Percentiles rank a stretch among this genome's conserved stretches.
These are phyloP conservation scores for Rhynchomys soricoides DNA, from an alignment of 2,113 vertebrate species.

Conservation along the genomic window DNA sequence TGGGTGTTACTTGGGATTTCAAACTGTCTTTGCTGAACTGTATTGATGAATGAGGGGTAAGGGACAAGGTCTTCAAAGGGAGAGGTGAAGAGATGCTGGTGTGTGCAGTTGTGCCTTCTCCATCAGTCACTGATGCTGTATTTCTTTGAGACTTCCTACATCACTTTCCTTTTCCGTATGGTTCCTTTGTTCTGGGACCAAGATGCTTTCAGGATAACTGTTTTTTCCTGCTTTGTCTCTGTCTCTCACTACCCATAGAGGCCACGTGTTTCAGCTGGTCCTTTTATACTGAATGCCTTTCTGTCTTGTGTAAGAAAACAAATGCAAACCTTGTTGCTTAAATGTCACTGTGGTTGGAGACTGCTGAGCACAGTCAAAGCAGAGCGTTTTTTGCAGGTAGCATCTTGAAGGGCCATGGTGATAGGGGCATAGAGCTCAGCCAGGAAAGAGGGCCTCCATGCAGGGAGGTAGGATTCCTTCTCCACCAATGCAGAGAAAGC, in stretches of 20 bases:
- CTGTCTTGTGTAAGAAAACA: conserved; percentile 11
- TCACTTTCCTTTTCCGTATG: not conserved
- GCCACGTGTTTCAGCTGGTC: conserved; percentile 16
- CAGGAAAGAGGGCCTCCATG: not conserved
- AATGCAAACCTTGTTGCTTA: not conserved
- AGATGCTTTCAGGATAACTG: conserved; percentile 31
- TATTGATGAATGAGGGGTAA: not conserved
- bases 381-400: conserved; percentile 68
- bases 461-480: not conserved
- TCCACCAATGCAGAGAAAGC: conserved; percentile 23
- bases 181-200: not conserved
- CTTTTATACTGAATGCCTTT: conserved; percentile 45
- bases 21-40: not conserved
- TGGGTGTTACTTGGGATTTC: not conserved
- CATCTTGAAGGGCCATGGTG: conserved; percentile 13
- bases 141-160: not conserved
- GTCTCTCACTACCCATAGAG: not conserved
- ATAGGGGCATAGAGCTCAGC: not conserved
- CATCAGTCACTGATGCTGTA: not conserved
- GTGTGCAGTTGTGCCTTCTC: not conserved
- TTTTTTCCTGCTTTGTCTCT: not conserved
- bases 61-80: not conserved
- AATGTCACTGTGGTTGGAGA: conserved; percentile 47
- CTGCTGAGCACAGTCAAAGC: conserved; percentile 52
- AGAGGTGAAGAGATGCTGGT: not conserved